Percentiles rank a stretch among this genome's conserved stretches.
These are phyloP conservation scores for Decapterus maruadsi DNA, from an alignment of 2,797 vertebrate species.

Conservation along the genomic window DNA sequence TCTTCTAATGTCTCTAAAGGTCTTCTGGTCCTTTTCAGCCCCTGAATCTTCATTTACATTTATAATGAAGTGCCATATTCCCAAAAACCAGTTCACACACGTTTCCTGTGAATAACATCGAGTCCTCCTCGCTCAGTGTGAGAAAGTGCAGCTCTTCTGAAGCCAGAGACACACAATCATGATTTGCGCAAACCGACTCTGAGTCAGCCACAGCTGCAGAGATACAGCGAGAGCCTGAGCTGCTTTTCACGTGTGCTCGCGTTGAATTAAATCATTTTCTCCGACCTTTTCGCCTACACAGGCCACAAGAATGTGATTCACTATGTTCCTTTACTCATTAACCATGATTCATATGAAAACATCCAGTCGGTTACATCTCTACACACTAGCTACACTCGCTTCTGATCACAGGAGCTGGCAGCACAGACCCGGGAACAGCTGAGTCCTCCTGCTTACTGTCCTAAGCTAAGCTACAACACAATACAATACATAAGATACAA, in stretches of 20 bases:
- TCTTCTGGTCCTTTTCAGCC: too few relatives aligned
- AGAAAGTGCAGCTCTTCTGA: not conserved
- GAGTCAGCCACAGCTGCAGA: constrained; percentile 20
- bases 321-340: not conserved
- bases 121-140: constrained; percentile 5
- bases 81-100: not conserved
- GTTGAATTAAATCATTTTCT: constrained; percentile 15
- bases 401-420: not conserved
- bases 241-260: not conserved
- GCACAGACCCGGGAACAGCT: not conserved
- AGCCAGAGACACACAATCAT: constrained; percentile 5
- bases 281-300: not conserved
- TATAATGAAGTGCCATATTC: too few relatives aligned
- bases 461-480: not conserved
- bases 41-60: not conserved
- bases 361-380: too few relatives aligned
- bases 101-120: not conserved
- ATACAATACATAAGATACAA: too few relatives aligned
- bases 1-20: too few relatives aligned
- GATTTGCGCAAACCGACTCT: constrained; percentile 11
- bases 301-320: not conserved
- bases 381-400: too few relatives aligned
- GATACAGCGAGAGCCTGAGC: not conserved
- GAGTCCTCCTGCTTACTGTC: not conserved
- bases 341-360: not conserved